These are phyloP conservation scores for Drosophila greeni DNA, from an alignment of 2,888 invertebrate species.

Conservation along the genomic window DNA sequence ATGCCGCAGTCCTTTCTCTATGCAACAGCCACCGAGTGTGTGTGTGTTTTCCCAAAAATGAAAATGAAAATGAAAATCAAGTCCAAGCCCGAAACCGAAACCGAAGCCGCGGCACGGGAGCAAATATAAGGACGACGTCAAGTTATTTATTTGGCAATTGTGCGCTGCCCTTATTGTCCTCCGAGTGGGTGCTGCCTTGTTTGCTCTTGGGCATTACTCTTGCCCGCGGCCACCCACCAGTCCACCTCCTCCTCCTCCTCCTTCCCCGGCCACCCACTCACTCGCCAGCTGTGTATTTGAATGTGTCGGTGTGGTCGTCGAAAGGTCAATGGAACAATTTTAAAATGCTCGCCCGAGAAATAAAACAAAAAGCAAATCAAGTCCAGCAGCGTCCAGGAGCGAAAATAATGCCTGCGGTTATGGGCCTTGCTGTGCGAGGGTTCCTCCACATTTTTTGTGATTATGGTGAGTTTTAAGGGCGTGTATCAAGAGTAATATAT, in stretches of 20 bases:
- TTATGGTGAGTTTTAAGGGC: conserved; percentile 27
- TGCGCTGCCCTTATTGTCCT: conserved; percentile 66
- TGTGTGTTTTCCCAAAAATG: conserved; percentile 50
- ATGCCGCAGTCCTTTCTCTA: conserved; percentile 64
- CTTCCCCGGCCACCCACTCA: conserved; percentile 9
- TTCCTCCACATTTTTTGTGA: conserved; percentile 19
- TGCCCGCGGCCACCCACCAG: conserved; percentile 16
- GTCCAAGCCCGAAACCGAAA: conserved; percentile 39
- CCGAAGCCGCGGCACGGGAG: conserved; percentile 52
- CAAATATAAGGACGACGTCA: conserved; percentile 63
- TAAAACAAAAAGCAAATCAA: conserved; percentile 42
- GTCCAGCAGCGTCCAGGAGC: conserved; percentile 29
- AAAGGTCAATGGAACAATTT: conserved; percentile 74
- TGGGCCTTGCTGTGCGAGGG: conserved; percentile 22
- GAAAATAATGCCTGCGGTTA: conserved; percentile 31
- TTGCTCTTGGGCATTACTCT: conserved; percentile 62
- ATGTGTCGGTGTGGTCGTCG: conserved; percentile 40
- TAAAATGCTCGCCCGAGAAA: conserved; percentile 46
- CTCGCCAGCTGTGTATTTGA: conserved; percentile 40
- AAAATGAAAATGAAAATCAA: conserved; percentile 69
- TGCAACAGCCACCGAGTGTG: conserved; percentile 56
- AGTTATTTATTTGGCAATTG: conserved; percentile 75
- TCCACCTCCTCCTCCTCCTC: conserved; percentile 1
- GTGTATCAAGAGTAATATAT: conserved; percentile 18
- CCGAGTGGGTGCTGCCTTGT: conserved; percentile 58